These are phyloP conservation scores for Morone saxatilis DNA, from an alignment of 2,113 vertebrate species.

Conservation along the genomic window DNA sequence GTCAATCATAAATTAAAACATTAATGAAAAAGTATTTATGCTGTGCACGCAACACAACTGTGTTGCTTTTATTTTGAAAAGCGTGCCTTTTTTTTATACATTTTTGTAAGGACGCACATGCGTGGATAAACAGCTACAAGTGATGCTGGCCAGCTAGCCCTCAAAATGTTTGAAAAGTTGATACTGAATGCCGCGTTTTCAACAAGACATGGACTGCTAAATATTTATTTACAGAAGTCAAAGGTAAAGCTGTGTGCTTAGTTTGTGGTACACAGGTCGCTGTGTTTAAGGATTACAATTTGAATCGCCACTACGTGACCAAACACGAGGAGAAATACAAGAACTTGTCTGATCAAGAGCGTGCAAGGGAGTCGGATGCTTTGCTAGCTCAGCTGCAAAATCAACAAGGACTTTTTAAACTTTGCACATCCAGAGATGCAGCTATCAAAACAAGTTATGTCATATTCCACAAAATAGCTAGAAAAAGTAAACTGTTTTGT, in stretches of 20 bases:
- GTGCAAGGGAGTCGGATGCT: not conserved
- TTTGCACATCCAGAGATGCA: slow-evolving; percentile 1
- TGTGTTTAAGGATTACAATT: slow-evolving; percentile 21
- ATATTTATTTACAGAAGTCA: slow-evolving; percentile 42
- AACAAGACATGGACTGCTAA: slow-evolving; percentile 17
- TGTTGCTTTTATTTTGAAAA: no score
- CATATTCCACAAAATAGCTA: slow-evolving; percentile 58
- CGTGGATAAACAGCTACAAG: no score
- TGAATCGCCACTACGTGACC: not conserved
- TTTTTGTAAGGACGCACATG: no score
- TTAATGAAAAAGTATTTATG: no score
- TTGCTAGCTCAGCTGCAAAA: slow-evolving; percentile 9
- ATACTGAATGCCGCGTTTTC: slow-evolving; percentile 1
- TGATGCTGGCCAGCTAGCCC: no score
- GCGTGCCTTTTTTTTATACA: no score
- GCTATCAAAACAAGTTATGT: slow-evolving; percentile 25
- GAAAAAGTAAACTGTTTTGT: slow-evolving; percentile 47
- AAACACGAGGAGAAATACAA: not conserved
- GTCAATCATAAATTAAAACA: not conserved
- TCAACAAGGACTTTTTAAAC: slow-evolving; percentile 11
- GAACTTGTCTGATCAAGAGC: slow-evolving; percentile 12
- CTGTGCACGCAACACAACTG: no score
- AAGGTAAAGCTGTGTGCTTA: slow-evolving; percentile 26
- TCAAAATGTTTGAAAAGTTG: not conserved
- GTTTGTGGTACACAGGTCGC: slow-evolving; percentile 1